phyloP scores from a whole-genome alignment of 2,797 vertebrate genomes.

The Pipistrellus nathusii region DNA sequence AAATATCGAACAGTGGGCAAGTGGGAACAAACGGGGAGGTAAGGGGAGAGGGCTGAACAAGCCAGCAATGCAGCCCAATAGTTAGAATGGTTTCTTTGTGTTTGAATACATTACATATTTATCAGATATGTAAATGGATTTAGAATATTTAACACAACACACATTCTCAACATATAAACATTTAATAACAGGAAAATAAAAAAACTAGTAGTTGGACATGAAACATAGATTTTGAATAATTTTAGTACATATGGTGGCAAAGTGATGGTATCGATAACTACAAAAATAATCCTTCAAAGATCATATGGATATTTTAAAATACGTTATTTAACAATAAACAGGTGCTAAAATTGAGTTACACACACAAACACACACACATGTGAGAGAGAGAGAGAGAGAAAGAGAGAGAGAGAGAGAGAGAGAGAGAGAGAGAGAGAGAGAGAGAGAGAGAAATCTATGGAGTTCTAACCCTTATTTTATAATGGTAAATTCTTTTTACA shows the following conservation, averaged over 20 bases:
- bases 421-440: neutral
- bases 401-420: no score
- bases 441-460: neutral
- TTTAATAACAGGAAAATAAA: constrained; percentile 19
- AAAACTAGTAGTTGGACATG: neutral
- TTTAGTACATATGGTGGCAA: neutral
- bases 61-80: no score
- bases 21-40: no score
- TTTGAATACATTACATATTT: neutral
- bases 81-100: neutral
- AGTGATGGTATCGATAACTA: neutral
- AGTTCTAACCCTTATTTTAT: neutral
- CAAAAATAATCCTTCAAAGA: neutral
- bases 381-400: no score
- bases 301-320: neutral
- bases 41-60: no score
- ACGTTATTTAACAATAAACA: neutral
- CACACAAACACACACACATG: no score
- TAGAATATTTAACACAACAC: neutral
- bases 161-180: neutral
- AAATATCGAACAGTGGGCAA: no score
- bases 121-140: neutral
- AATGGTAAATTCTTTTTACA: constrained; percentile 7
- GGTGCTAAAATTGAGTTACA: neutral
- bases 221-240: neutral